A percentile compares a stretch with the other conserved stretches of the same genome.
Evolutionary conservation across 2,113 vertebrate genomes (phyloP).

Genomic region (Chroicocephalus ridibundus): DNA sequence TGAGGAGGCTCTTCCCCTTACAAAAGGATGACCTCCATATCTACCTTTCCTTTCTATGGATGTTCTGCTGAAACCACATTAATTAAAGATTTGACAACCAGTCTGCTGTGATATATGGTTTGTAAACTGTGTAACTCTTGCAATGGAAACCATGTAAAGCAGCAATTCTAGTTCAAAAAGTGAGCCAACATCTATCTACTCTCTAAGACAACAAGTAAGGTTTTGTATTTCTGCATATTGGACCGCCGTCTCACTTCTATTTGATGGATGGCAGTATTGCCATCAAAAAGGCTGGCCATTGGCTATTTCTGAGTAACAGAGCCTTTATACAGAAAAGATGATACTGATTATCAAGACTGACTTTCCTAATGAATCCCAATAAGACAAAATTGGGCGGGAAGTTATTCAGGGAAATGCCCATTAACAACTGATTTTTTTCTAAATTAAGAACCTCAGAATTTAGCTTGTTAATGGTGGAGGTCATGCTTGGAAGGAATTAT

Average conservation of each 20-base stretch:
- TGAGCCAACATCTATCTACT: background rate
- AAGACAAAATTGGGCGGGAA: background rate
- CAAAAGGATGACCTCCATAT: background rate
- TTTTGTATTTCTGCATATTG: background rate
- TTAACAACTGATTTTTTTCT: background rate
- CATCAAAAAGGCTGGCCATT: background rate
- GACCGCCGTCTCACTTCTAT: accelerated
- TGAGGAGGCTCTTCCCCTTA: background rate
- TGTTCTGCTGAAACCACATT: background rate
- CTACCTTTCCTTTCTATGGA: background rate
- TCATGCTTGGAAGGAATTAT: background rate
- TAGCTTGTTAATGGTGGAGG: background rate
- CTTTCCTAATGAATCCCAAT: background rate
- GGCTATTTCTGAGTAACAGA: background rate
- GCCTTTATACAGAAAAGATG: background rate
- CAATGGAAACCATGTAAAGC: background rate
- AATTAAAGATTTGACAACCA: background rate
- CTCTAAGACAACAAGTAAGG: background rate
- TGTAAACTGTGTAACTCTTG: background rate
- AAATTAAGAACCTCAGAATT: background rate
- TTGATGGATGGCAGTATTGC: background rate
- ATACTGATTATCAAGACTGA: background rate
- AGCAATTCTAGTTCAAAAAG: background rate
- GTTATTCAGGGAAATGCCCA: background rate
- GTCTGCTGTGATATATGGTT: background rate